Percentiles rank a stretch among this genome's conserved stretches.
These are phyloP conservation scores for Myotis findleyi DNA, from an alignment of 2,797 vertebrate genomes.

Conservation along the genomic window DNA sequence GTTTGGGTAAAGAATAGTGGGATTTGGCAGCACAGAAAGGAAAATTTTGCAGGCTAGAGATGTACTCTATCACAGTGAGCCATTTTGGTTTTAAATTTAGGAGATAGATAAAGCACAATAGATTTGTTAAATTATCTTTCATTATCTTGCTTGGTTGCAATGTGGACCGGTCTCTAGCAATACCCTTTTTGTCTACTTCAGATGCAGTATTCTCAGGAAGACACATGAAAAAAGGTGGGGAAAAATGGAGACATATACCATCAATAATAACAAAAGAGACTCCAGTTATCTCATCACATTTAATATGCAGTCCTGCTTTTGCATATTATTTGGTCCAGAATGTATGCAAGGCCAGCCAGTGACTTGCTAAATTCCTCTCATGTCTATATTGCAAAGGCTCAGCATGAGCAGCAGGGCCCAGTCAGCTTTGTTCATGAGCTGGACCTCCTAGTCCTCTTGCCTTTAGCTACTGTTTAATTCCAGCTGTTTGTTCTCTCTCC, in stretches of 20 bases:
- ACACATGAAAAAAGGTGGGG: neutral
- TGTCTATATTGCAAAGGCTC: neutral
- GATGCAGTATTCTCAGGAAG: neutral
- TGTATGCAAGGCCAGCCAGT: neutral
- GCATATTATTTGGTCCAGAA: neutral
- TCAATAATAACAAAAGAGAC: neutral
- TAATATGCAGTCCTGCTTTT: neutral
- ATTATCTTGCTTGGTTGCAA: neutral
- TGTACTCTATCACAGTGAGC: neutral
- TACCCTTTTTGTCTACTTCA: neutral
- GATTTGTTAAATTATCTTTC: neutral
- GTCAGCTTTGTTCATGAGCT: neutral
- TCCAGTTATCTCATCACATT: neutral
- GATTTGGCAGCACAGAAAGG: neutral
- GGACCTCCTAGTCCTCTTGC: neutral
- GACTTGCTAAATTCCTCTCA: neutral
- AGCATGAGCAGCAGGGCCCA: neutral
- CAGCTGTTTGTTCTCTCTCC: slow-evolving; percentile 57
- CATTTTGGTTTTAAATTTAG: neutral
- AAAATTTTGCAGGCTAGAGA: neutral
- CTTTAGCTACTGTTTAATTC: slow-evolving; percentile 53
- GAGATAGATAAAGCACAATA: neutral
- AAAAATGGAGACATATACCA: neutral
- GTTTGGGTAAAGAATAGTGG: neutral
- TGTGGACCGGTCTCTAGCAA: neutral